phyloP scores from a whole-genome alignment of 2,113 vertebrate genomes.

The Melospiza georgiana region DNA sequence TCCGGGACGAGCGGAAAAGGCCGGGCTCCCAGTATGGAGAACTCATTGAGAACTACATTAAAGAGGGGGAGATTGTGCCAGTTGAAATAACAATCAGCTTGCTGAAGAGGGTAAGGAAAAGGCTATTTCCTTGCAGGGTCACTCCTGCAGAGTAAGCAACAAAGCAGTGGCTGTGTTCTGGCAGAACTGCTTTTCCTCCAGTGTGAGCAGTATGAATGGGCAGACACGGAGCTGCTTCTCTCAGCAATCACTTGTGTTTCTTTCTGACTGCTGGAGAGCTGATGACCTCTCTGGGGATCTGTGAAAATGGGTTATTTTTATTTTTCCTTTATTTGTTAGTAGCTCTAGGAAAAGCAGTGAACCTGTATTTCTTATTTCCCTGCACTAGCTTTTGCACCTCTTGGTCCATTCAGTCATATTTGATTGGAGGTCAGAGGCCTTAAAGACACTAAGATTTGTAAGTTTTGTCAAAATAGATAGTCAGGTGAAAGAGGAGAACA shows the following conservation, averaged over 20 bases:
- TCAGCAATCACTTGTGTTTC: not conserved
- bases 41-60: conserved; percentile 91
- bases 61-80: conserved; percentile 93
- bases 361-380: not conserved
- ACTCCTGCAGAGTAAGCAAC: not conserved
- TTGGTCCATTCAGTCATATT: not conserved
- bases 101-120: conserved; percentile 85
- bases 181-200: not conserved
- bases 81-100: conserved; percentile 96
- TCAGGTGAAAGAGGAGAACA: not conserved
- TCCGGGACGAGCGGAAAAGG: conserved; percentile 89
- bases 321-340: not conserved
- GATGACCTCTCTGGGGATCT: not conserved
- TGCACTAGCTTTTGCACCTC: not conserved
- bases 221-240: not conserved
- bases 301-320: not conserved
- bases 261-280: not conserved
- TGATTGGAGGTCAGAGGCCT: not conserved
- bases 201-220: not conserved
- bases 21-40: conserved; percentile 87
- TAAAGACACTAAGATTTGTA: not conserved
- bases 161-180: not conserved
- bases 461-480: not conserved
- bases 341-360: not conserved
- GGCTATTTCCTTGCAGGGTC: not conserved